These are phyloP conservation scores for Ganaspis brasiliensis DNA, from an alignment of 2,888 invertebrate species.

Conservation along the genomic window DNA sequence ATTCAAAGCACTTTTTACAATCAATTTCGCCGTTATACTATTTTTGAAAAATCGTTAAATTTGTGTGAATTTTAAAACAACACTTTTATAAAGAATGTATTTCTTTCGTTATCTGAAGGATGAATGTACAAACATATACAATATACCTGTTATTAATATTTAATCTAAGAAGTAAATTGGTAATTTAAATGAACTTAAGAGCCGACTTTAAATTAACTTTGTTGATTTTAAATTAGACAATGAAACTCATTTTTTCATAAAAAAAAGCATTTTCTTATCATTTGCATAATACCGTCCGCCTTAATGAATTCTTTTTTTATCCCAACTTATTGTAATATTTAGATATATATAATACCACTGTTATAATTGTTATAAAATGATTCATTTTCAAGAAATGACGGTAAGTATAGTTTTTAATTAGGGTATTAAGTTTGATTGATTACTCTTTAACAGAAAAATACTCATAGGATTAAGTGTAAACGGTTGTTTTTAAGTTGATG, in stretches of 20 bases:
- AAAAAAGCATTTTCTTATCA: neutral
- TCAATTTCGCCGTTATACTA: neutral
- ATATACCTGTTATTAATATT: constrained; percentile 25
- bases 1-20: neutral
- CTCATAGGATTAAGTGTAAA: constrained; percentile 8
- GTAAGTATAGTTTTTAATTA: constrained; percentile 10
- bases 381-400: neutral
- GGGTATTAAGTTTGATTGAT: constrained; percentile 8
- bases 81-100: constrained; percentile 8
- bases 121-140: constrained; percentile 30
- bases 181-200: constrained; percentile 1
- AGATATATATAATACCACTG: neutral
- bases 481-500: too few species aligned
- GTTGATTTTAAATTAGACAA: constrained; percentile 27
- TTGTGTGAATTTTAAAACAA: neutral
- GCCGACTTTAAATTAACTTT: constrained; percentile 8
- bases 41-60: neutral
- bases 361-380: constrained; percentile 11
- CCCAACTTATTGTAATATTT: neutral
- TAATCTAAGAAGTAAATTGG: constrained; percentile 10
- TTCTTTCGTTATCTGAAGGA: constrained; percentile 15
- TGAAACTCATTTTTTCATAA: constrained; percentile 26
- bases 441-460: constrained; percentile 4
- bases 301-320: neutral
- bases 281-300: constrained; percentile 7